phyloP scores from a whole-genome alignment of 1,140 invertebrate species.

The Euura saliciscinereae region DNA sequence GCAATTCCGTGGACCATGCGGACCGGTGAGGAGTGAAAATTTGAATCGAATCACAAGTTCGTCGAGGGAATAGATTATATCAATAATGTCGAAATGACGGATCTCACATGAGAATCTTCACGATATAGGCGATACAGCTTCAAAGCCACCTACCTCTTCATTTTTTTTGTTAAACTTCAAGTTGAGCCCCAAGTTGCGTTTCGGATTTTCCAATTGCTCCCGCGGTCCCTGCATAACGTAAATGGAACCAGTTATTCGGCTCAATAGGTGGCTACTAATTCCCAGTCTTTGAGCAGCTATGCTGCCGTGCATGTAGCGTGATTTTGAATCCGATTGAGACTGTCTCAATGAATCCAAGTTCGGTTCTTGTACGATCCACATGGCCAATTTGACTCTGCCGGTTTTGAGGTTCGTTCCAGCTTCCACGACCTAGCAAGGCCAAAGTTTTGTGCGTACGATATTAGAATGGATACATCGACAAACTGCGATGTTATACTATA shows the following conservation, averaged over 20 bases:
- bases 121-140: slow-evolving; percentile 6
- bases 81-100: too few relatives aligned
- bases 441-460: slow-evolving; percentile 20
- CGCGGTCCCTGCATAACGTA: slow-evolving; percentile 63
- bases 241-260: slow-evolving; percentile 84
- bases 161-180: slow-evolving; percentile 87
- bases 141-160: slow-evolving; percentile 63
- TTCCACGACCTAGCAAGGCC: slow-evolving; percentile 45
- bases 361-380: slow-evolving; percentile 60
- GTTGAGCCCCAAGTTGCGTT: slow-evolving; percentile 88
- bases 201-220: slow-evolving; percentile 49
- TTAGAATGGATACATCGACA: slow-evolving; percentile 16
- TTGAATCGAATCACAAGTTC: too few relatives aligned
- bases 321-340: slow-evolving; percentile 26
- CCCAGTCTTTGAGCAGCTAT: slow-evolving; percentile 62
- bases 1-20: too few relatives aligned
- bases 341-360: slow-evolving; percentile 43
- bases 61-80: too few relatives aligned
- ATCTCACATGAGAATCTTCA: neutral
- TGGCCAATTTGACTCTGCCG: slow-evolving; percentile 63
- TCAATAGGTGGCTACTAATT: slow-evolving; percentile 74
- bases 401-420: slow-evolving; percentile 52
- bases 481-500: slow-evolving; percentile 6
- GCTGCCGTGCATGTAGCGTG: slow-evolving; percentile 45
- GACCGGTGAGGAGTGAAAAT: too few relatives aligned